These are phyloP conservation scores for Mus spicilegus DNA, from an alignment of 2,113 vertebrate species.

Conservation along the genomic window DNA sequence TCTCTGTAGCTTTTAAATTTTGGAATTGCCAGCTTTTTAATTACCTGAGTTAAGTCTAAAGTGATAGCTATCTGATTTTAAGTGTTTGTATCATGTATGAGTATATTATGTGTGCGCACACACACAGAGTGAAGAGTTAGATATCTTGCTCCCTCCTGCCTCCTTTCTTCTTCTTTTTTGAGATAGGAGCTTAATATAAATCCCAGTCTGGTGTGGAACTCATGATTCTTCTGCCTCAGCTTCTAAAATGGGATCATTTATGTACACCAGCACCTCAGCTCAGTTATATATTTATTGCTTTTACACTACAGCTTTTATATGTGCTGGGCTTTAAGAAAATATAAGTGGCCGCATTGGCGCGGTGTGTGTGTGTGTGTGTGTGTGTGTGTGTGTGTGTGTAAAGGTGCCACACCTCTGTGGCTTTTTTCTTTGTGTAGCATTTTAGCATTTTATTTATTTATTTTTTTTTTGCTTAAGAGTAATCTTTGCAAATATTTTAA, in stretches of 20 bases:
- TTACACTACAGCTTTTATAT: slow-evolving; percentile 1
- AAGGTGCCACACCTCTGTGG: neutral
- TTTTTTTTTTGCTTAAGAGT: neutral
- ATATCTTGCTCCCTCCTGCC: neutral
- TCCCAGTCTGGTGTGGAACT: neutral
- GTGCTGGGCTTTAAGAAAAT: neutral
- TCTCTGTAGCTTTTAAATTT: slow-evolving; percentile 31
- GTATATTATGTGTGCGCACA: neutral
- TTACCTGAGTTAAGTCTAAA: slow-evolving; percentile 36
- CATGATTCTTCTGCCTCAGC: neutral
- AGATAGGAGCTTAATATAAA: neutral
- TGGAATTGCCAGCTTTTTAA: slow-evolving; percentile 41
- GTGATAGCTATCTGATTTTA: slow-evolving; percentile 52
- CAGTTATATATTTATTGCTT: neutral
- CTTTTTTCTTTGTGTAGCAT: neutral
- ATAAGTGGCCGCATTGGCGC: neutral
- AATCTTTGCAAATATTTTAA: slow-evolving; percentile 32
- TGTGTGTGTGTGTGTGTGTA: no score
- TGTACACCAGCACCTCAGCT: neutral
- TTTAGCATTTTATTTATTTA: no score
- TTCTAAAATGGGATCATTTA: neutral
- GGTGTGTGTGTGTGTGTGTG: no score
- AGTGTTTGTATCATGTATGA: no score
- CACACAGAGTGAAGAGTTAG: neutral
- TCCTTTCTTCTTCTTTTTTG: no score